Conservation (phyloP, 2,113 vertebrate species). For the Ancistrus triradiatus region DNA sequence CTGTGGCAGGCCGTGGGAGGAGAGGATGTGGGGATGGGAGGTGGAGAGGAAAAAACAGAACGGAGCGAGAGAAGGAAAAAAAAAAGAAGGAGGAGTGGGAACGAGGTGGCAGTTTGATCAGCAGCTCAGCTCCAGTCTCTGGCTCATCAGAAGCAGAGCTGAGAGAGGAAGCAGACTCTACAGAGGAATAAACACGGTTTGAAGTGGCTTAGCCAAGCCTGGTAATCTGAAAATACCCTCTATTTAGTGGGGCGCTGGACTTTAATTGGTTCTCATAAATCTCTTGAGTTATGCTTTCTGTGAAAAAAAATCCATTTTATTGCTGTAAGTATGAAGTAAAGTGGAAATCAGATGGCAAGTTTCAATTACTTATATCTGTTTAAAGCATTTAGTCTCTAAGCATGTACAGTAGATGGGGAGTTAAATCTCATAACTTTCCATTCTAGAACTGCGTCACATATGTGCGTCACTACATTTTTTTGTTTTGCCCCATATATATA, state of each 20-base stretch:
- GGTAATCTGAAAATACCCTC: slow-evolving; percentile 39
- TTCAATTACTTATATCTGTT: too few species aligned
- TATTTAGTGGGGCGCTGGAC: slow-evolving; percentile 29
- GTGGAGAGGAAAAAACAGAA: slow-evolving; percentile 15
- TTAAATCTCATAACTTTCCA: too few species aligned
- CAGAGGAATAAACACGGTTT: slow-evolving; percentile 41
- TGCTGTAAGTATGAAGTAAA: too few species aligned
- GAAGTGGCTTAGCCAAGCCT: slow-evolving; percentile 39
- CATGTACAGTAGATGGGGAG: too few species aligned
- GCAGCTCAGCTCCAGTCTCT: slow-evolving; percentile 14
- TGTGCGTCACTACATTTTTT: too few species aligned
- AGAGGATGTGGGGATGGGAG: slow-evolving; percentile 29
- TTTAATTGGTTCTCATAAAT: slow-evolving; percentile 34
- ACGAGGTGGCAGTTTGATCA: slow-evolving; percentile 24
- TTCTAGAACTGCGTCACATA: too few species aligned
- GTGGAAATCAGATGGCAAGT: too few species aligned
- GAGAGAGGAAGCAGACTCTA: slow-evolving; percentile 29
- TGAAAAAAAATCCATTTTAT: too few species aligned
- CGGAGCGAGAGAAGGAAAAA: slow-evolving; percentile 6
- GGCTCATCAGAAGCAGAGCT: slow-evolving; percentile 42
- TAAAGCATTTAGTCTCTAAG: too few species aligned
- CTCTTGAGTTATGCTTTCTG: slow-evolving; percentile 37
- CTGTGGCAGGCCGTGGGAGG: slow-evolving; percentile 1
- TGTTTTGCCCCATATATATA: too few species aligned
- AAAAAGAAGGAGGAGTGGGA: slow-evolving; percentile 19